Conservation (phyloP, 2,797 vertebrate species). For the Odontamblyopus lacepedii region DNA sequence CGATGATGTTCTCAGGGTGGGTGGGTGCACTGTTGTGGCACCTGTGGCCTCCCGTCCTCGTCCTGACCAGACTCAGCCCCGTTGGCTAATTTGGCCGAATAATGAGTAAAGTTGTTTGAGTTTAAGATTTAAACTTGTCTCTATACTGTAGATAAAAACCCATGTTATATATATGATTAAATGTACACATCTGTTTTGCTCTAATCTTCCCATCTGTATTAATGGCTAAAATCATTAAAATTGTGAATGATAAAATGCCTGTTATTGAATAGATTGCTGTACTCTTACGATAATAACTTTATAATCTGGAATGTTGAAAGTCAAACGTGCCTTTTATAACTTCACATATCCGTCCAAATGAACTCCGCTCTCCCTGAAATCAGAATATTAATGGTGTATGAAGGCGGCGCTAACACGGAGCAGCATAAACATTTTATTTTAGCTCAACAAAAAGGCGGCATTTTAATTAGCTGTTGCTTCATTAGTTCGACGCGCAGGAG, state of each 20-base stretch:
- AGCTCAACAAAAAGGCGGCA: slow-evolving; percentile 32
- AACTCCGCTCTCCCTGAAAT: slow-evolving; percentile 23
- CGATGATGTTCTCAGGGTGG: too few species aligned
- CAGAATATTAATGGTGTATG: slow-evolving; percentile 45
- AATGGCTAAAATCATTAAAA: background rate
- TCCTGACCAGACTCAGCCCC: too few species aligned
- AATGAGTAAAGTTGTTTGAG: too few species aligned
- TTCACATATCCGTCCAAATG: slow-evolving; percentile 15
- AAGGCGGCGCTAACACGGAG: slow-evolving; percentile 32
- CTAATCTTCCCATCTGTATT: background rate
- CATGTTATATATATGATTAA: too few species aligned
- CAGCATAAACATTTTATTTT: slow-evolving; percentile 20
- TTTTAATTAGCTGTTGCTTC: slow-evolving; percentile 55
- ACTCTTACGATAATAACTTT: background rate
- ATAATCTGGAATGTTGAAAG: background rate
- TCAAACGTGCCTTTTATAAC: background rate
- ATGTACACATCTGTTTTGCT: too few species aligned
- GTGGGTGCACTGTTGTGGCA: too few species aligned
- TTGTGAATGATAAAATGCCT: background rate
- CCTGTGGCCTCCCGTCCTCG: too few species aligned
- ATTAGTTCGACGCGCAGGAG: slow-evolving; percentile 46
- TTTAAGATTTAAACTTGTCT: too few species aligned
- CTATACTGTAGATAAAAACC: too few species aligned
- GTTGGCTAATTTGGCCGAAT: too few species aligned
- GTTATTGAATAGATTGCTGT: background rate